A percentile compares a stretch with the other conserved stretches of the same genome.
Conservation (phyloP, 2,797 vertebrate genomes). For the Falco concolor region DNA sequence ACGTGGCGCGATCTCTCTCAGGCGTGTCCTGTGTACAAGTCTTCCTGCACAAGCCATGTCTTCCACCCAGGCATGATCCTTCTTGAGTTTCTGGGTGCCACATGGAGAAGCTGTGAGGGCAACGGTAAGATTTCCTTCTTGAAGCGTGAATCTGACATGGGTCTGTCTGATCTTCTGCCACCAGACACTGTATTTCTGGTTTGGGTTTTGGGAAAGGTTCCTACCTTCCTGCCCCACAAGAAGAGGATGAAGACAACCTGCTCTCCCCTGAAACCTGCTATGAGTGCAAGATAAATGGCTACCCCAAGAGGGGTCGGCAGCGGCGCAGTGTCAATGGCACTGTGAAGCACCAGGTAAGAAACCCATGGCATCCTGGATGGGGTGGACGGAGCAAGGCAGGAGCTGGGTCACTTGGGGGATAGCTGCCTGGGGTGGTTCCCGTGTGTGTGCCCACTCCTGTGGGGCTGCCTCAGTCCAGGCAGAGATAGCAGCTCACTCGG, state of each 20-base stretch:
- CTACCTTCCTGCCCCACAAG: constrained; percentile 66
- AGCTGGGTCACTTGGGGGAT: not conserved
- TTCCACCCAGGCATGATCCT: accelerated
- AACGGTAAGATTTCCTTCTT: not conserved
- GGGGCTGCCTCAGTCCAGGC: not conserved
- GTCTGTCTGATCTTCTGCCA: not conserved
- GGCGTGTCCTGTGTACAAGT: not conserved
- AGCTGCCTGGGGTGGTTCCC: not conserved
- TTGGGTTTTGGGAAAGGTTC: constrained; percentile 77
- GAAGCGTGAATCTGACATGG: not conserved
- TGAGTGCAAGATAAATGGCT: constrained; percentile 91
- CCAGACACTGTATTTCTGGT: constrained; percentile 88
- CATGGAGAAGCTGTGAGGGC: accelerated
- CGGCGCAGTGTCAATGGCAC: constrained; percentile 75
- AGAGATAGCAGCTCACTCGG: not conserved
- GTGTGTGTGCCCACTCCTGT: accelerated
- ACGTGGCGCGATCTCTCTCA: not conserved
- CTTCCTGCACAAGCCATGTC: not conserved
- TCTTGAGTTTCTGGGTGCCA: not conserved
- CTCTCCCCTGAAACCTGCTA: constrained; percentile 90
- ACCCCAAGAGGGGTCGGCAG: constrained; percentile 80
- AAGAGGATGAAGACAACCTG: constrained; percentile 79
- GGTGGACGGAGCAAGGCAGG: too few species aligned
- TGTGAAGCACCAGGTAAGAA: constrained; percentile 25
- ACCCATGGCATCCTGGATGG: accelerated